A percentile compares a stretch with the other conserved stretches of the same genome.
Evolutionary conservation across 2,113 vertebrate species (phyloP).

Genomic region (Pelvicachromis taeniatus): DNA sequence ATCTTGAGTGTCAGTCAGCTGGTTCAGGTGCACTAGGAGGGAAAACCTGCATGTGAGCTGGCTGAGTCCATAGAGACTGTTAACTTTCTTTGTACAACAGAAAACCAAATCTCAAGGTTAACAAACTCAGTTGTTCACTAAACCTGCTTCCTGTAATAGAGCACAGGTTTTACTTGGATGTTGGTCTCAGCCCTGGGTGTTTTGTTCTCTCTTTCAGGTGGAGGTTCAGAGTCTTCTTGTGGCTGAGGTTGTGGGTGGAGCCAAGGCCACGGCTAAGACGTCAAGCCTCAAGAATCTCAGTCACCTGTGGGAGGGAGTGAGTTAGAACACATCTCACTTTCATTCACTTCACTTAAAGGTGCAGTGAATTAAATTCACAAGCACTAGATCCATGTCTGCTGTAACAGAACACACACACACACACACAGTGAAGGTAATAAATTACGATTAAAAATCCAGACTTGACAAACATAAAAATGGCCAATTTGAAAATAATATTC

Average conservation of each 20-base stretch:
- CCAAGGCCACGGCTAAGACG: slow-evolving; percentile 79
- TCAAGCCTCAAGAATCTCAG: slow-evolving; percentile 83
- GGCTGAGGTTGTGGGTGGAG: slow-evolving; percentile 88
- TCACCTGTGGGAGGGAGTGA: slow-evolving; percentile 88
- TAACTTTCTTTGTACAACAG: accelerated
- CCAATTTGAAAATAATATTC: not conserved
- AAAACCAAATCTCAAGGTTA: not conserved
- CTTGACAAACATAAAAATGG: not conserved
- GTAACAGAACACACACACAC: not conserved
- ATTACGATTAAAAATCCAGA: accelerated
- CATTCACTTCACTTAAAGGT: not conserved
- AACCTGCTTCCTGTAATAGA: not conserved
- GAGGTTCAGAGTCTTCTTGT: slow-evolving; percentile 91
- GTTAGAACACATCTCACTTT: not conserved
- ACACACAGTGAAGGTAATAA: not conserved
- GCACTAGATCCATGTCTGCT: not conserved
- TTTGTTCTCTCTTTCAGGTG: slow-evolving; percentile 71
- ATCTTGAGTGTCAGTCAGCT: not conserved
- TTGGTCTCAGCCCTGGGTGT: not conserved
- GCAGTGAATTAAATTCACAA: not conserved
- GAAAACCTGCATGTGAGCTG: not conserved
- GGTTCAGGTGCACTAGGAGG: not conserved
- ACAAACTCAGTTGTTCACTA: not conserved
- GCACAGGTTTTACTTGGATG: not conserved
- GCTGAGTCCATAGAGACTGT: not conserved